Evolutionary conservation across 2,113 vertebrate genomes (phyloP).

Genomic region (Sturnus vulgaris): DNA sequence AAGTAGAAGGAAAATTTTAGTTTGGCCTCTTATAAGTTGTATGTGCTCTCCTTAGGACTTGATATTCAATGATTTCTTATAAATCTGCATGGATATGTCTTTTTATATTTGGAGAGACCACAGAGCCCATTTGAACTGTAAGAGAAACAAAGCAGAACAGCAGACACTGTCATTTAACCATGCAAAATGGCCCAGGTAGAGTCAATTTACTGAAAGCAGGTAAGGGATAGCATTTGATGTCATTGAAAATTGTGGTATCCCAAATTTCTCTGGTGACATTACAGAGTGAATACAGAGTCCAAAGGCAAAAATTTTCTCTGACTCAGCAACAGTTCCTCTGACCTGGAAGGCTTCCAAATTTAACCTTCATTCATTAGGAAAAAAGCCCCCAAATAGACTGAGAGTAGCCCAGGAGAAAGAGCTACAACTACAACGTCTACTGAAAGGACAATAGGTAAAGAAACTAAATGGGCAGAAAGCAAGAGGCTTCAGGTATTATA

Average conservation of each 20-base stretch:
- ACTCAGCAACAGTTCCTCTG: constrained; percentile 49
- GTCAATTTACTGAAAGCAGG: neutral
- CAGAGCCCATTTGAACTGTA: neutral
- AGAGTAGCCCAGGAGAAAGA: neutral
- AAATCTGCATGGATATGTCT: neutral
- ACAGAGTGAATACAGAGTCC: constrained; percentile 8
- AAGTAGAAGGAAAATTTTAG: neutral
- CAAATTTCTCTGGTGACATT: constrained; percentile 7
- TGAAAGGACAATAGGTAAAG: neutral
- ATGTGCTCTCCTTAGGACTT: neutral
- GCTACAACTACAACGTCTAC: neutral
- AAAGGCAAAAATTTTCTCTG: constrained; percentile 23
- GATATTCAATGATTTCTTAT: neutral
- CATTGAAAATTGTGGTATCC: neutral
- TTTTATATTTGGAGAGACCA: neutral
- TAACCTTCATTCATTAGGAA: constrained; percentile 12
- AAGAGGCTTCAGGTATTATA: neutral
- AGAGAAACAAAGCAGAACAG: neutral
- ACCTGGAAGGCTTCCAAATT: constrained; percentile 37
- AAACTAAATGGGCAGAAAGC: neutral
- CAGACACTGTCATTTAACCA: neutral
- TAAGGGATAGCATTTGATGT: constrained; percentile 21
- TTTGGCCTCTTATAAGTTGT: neutral
- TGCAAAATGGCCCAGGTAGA: neutral
- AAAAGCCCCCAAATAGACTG: neutral